phyloP scores from a whole-genome alignment of 2,113 vertebrate species.

The Callopanchax toddi region DNA sequence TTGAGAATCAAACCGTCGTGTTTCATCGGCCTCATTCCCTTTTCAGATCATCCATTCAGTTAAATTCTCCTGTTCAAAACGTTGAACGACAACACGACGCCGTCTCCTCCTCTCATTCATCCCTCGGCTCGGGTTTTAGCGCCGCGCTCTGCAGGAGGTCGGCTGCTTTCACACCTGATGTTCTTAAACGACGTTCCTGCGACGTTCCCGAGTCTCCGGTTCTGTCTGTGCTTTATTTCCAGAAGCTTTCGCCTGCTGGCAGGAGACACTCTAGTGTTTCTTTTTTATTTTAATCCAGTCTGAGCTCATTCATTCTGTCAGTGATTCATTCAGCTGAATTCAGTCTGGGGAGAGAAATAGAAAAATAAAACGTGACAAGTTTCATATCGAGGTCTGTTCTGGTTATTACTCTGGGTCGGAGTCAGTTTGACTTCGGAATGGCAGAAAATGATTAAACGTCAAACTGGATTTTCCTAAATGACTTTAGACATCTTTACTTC shows the following conservation, averaged over 20 bases:
- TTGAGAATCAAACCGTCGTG: too few species aligned
- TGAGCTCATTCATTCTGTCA: slow-evolving; percentile 1
- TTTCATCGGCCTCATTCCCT: neutral
- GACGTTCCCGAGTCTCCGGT: neutral
- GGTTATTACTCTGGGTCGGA: neutral
- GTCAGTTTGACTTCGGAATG: neutral
- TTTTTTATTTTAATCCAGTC: slow-evolving; percentile 8
- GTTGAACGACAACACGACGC: neutral
- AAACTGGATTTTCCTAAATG: neutral
- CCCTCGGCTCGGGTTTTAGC: neutral
- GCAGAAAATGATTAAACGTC: neutral
- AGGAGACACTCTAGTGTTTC: neutral
- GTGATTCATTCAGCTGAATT: neutral
- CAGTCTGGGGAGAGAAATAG: neutral
- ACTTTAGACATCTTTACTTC: neutral
- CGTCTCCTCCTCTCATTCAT: neutral
- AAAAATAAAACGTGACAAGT: neutral
- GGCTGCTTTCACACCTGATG: slow-evolving; percentile 4
- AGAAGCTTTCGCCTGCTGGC: neutral
- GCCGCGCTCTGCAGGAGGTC: slow-evolving; percentile 2
- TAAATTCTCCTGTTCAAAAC: neutral
- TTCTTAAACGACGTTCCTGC: neutral
- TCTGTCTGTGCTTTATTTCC: neutral
- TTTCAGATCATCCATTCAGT: neutral
- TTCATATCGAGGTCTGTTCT: neutral